A percentile compares a stretch with the other conserved stretches of the same genome.
Conservation (phyloP, 2,888 invertebrate genomes). For the Nephrotoma guestfalica region DNA sequence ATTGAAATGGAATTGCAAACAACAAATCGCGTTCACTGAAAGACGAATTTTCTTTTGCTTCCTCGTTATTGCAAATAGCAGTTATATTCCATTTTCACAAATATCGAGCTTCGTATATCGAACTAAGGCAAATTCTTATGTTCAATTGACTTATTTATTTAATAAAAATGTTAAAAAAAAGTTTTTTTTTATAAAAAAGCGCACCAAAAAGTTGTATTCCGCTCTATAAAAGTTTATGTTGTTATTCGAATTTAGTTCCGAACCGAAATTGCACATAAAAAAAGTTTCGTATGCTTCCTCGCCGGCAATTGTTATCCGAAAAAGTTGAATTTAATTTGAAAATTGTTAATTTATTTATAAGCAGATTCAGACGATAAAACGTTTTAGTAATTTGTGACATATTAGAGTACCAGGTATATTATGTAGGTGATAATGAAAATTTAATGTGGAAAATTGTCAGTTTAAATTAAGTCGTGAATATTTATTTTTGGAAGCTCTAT, state of each 20-base stretch:
- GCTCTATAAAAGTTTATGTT: neutral
- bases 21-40: neutral
- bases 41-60: neutral
- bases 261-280: neutral
- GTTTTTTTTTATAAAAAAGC: neutral
- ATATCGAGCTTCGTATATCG: neutral
- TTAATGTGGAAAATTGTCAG: too few relatives aligned
- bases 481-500: too few relatives aligned
- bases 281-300: neutral
- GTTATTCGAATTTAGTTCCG: neutral
- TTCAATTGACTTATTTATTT: neutral
- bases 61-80: neutral
- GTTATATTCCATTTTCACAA: neutral
- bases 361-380: too few relatives aligned
- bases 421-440: too few relatives aligned
- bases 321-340: too few relatives aligned
- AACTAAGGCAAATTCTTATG: neutral
- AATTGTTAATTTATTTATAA: too few relatives aligned
- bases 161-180: neutral
- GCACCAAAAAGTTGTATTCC: neutral
- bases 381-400: too few relatives aligned
- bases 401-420: too few relatives aligned
- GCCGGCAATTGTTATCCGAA: too few relatives aligned
- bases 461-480: too few relatives aligned
- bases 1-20: neutral